Percentiles rank a stretch among this genome's conserved stretches.
Conservation (phyloP, 2,797 vertebrate genomes). For the Netta rufina region DNA sequence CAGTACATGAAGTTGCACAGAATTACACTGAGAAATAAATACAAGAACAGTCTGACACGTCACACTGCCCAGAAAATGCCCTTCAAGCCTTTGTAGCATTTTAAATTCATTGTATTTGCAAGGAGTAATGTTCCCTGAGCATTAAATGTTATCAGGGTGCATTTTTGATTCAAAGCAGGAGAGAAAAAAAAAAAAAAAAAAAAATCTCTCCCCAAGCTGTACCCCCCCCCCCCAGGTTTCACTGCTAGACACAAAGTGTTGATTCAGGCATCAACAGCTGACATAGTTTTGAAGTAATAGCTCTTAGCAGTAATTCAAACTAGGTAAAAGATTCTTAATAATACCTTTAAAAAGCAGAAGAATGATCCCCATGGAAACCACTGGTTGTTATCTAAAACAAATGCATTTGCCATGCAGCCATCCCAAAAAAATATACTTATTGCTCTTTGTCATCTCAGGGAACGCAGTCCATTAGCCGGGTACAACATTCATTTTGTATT, state of each 20-base stretch:
- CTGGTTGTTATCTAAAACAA: neutral
- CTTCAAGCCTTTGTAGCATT: neutral
- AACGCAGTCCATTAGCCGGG: neutral
- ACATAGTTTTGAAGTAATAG: neutral
- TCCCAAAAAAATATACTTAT: neutral
- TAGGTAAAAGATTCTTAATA: neutral
- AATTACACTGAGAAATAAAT: neutral
- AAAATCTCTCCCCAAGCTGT: neutral
- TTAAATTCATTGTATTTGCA: neutral
- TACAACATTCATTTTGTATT: neutral
- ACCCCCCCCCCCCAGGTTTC: neutral
- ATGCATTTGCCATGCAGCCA: neutral
- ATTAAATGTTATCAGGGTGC: neutral
- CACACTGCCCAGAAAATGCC: neutral
- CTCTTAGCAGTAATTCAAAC: conserved; percentile 30
- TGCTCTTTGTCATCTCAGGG: neutral
- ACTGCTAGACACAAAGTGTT: neutral
- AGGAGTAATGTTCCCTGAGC: neutral
- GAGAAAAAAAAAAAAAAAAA: neutral
- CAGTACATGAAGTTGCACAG: neutral
- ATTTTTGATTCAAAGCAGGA: neutral
- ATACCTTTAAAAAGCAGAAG: conserved; percentile 20
- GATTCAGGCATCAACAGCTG: neutral
- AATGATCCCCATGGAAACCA: conserved; percentile 39
- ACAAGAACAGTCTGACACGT: neutral